Percentiles rank a stretch among this genome's conserved stretches.
Evolutionary conservation across 2,797 vertebrate genomes (phyloP).

Genomic region (Enteromius thamalakanensis): DNA sequence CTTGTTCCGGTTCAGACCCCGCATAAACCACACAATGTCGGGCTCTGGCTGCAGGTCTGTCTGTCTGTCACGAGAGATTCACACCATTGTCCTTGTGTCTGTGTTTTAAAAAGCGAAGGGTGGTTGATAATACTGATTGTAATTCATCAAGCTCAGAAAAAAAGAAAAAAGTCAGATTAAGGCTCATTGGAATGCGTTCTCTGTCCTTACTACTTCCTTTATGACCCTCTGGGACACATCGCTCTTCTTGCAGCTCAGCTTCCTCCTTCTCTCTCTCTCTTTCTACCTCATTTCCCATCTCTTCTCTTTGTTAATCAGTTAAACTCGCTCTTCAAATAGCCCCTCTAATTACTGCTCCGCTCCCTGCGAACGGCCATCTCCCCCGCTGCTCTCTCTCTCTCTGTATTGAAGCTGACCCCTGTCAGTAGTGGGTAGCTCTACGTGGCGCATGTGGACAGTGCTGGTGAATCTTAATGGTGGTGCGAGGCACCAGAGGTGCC

Average conservation of each 20-base stretch:
- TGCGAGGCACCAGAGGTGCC: conserved; percentile 62
- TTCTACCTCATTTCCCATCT: conserved; percentile 66
- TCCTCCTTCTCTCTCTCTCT: conserved; percentile 68
- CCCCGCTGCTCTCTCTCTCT: conserved; percentile 64
- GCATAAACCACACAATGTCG: conserved; percentile 42
- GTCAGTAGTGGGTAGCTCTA: conserved; percentile 69
- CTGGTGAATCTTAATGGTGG: conserved; percentile 67
- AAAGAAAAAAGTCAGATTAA: conserved; percentile 70
- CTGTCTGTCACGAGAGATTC: conserved; percentile 19
- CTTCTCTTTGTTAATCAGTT: conserved; percentile 85
- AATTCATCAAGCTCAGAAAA: conserved; percentile 77
- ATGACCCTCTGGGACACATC: conserved; percentile 55
- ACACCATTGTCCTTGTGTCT: conserved; percentile 62
- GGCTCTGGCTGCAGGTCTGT: conserved; percentile 30
- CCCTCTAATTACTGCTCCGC: conserved; percentile 83
- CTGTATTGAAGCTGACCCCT: conserved; percentile 76
- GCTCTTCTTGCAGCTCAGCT: conserved; percentile 47
- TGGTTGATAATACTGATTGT: conserved; percentile 72
- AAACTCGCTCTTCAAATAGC: conserved; percentile 87
- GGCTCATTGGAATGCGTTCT: conserved; percentile 82
- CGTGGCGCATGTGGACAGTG: conserved; percentile 50
- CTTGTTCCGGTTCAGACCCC: conserved; percentile 52
- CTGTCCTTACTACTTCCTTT: conserved; percentile 65
- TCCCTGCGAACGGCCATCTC: conserved; percentile 76
- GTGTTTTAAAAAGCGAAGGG: conserved; percentile 71